phyloP scores from a whole-genome alignment of 2,113 vertebrate genomes.

The Anoura caudifer region DNA sequence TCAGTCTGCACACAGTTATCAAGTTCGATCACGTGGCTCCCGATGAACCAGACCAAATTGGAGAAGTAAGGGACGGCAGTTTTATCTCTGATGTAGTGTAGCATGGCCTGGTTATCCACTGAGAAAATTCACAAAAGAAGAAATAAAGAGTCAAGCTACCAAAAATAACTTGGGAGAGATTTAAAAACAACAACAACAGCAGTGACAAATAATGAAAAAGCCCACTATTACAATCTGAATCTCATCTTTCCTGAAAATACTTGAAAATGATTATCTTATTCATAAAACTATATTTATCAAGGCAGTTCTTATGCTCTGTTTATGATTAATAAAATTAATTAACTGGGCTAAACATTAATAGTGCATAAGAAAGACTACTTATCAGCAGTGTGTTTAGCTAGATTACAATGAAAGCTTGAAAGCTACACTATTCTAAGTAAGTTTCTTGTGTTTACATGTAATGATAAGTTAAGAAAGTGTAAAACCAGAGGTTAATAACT shows the following conservation, averaged over 20 bases:
- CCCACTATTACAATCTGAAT: conserved; percentile 50
- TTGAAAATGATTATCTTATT: conserved; percentile 61
- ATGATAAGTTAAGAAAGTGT: conserved; percentile 75
- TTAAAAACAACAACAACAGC: not conserved
- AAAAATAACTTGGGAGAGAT: conserved; percentile 16
- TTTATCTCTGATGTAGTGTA: conserved; percentile 98
- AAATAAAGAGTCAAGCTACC: conserved; percentile 52
- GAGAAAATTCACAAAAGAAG: conserved; percentile 58
- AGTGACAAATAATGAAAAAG: conserved; percentile 33
- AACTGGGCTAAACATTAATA: not conserved
- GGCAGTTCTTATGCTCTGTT: conserved; percentile 44
- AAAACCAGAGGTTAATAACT: conserved; percentile 88
- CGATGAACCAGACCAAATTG: conserved; percentile 99
- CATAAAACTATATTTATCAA: conserved; percentile 66
- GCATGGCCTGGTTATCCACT: conserved; percentile 99
- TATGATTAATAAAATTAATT: not conserved
- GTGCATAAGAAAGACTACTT: not conserved
- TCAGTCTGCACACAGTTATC: conserved; percentile 99
- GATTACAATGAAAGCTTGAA: not conserved
- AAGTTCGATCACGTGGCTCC: conserved; percentile 97
- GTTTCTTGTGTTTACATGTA: not conserved
- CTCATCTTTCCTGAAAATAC: conserved; percentile 48
- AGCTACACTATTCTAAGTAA: conserved; percentile 18
- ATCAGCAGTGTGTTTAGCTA: conserved; percentile 18
- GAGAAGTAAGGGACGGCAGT: conserved; percentile 99